Percentiles rank a stretch among this genome's conserved stretches.
phyloP scores from a whole-genome alignment of 2,797 vertebrate species.

The Cuniculus paca region DNA sequence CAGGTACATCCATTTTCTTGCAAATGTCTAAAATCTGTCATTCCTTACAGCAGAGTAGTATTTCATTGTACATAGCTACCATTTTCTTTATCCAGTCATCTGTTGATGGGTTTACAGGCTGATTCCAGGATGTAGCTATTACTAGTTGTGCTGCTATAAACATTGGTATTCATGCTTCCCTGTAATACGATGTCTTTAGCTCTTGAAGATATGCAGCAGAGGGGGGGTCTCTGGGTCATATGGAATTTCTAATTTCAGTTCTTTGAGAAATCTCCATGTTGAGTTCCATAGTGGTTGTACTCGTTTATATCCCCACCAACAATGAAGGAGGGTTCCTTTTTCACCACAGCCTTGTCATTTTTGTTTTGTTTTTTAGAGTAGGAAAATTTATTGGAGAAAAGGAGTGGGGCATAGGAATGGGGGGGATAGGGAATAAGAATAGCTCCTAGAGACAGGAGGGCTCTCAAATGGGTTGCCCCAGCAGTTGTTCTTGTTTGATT shows the following conservation, averaged over 20 bases:
- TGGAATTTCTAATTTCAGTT: not conserved
- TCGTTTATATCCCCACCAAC: not conserved
- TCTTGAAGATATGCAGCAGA: not conserved
- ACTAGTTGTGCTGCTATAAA: not conserved
- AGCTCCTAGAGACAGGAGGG: not conserved
- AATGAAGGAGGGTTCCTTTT: not conserved
- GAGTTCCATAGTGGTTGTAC: not conserved
- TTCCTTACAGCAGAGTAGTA: not conserved
- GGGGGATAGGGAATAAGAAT: not conserved
- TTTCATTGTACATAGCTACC: not conserved
- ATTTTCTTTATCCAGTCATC: not conserved
- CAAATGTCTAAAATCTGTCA: not conserved
- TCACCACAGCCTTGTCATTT: not conserved
- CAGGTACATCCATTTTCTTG: not conserved
- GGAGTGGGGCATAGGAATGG: not conserved
- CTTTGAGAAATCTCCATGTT: not conserved
- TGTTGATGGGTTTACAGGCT: not conserved
- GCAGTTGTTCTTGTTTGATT: not conserved
- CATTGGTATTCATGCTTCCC: not conserved
- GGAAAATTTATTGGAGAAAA: not conserved
- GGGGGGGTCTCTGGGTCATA: not conserved
- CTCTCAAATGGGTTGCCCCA: not conserved
- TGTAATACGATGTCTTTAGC: not conserved
- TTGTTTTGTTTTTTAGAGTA: not conserved
- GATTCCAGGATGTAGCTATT: not conserved